Evolutionary conservation across 2,888 invertebrate species (phyloP).

Genomic region (Phytoseiulus persimilis): DNA sequence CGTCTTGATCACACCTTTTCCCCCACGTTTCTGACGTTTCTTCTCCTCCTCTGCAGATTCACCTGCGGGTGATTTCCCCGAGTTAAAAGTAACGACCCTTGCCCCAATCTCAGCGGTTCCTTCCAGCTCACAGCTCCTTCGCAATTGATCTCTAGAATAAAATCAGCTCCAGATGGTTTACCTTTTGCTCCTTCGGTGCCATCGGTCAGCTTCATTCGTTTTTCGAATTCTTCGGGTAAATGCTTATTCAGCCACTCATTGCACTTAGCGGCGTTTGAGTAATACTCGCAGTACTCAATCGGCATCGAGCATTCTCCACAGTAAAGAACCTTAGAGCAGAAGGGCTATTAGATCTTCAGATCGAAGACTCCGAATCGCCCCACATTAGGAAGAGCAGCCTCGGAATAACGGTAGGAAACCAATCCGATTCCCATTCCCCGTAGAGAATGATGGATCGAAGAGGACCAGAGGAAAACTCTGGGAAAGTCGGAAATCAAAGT

Average conservation of each 20-base stretch:
- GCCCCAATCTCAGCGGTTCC: constrained; percentile 42
- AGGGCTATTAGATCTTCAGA: background rate
- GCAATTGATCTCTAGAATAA: background rate
- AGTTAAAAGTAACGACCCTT: constrained; percentile 39
- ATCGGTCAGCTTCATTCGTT: constrained; percentile 64
- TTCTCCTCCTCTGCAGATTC: constrained; percentile 80
- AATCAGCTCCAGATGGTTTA: background rate
- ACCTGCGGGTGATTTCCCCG: constrained; percentile 51
- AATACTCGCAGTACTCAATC: constrained; percentile 86
- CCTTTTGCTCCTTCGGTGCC: constrained; percentile 29
- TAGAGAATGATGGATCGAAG: too few species aligned
- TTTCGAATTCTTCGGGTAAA: constrained; percentile 84
- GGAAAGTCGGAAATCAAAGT: too few species aligned
- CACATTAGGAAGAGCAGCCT: background rate
- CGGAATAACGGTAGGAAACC: too few species aligned
- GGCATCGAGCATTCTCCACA: constrained; percentile 45
- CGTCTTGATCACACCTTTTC: constrained; percentile 87
- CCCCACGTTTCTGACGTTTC: constrained; percentile 90
- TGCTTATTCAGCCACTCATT: constrained; percentile 91
- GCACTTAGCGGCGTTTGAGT: constrained; percentile 93
- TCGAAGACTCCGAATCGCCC: background rate
- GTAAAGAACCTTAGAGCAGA: constrained; percentile 45
- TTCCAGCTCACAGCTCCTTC: constrained; percentile 32
- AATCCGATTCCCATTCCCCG: too few species aligned
- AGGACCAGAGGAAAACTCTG: too few species aligned